Evolutionary conservation across 92 coral and sea anemone genomes (phyloP).

Genomic region (Palythoa grandis): DNA sequence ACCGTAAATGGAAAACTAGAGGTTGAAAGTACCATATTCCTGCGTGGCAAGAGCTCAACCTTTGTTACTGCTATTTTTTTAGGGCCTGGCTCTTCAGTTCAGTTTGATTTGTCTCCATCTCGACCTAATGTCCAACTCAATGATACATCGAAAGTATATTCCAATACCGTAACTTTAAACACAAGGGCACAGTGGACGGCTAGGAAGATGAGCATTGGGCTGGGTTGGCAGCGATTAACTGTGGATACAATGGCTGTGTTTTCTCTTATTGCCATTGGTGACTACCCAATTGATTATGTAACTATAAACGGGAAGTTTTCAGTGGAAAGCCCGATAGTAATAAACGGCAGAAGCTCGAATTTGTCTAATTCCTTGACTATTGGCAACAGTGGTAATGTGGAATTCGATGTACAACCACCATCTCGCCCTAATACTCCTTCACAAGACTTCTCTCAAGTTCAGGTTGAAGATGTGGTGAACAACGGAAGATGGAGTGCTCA

Average conservation of each 20-base stretch:
- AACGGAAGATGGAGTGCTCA: conserved; percentile 66
- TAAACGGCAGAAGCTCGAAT: conserved; percentile 71
- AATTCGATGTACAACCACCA: conserved; percentile 47
- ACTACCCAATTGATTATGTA: conserved; percentile 63
- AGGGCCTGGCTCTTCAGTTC: conserved; percentile 20
- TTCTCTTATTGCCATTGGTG: conserved; percentile 62
- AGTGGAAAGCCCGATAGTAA: conserved; percentile 68
- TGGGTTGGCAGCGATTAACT: conserved; percentile 74
- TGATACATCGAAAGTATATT: conserved; percentile 17
- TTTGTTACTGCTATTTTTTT: conserved; percentile 29
- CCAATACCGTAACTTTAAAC: background rate
- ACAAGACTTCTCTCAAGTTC: conserved; percentile 45
- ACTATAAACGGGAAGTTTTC: conserved; percentile 64
- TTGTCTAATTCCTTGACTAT: conserved; percentile 63
- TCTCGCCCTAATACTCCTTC: conserved; percentile 29
- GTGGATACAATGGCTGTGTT: conserved; percentile 69
- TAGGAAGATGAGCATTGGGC: conserved; percentile 65
- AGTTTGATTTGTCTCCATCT: conserved; percentile 14
- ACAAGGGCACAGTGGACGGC: conserved; percentile 63
- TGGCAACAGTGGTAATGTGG: conserved; percentile 58
- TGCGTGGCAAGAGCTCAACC: conserved; percentile 68
- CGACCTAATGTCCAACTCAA: conserved; percentile 13
- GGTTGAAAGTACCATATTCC: conserved; percentile 60
- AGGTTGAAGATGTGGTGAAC: conserved; percentile 67
- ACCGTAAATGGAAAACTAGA: conserved; percentile 68